Evolutionary conservation across 2,888 invertebrate species (phyloP).

Genomic region (Pollenia angustigena): DNA sequence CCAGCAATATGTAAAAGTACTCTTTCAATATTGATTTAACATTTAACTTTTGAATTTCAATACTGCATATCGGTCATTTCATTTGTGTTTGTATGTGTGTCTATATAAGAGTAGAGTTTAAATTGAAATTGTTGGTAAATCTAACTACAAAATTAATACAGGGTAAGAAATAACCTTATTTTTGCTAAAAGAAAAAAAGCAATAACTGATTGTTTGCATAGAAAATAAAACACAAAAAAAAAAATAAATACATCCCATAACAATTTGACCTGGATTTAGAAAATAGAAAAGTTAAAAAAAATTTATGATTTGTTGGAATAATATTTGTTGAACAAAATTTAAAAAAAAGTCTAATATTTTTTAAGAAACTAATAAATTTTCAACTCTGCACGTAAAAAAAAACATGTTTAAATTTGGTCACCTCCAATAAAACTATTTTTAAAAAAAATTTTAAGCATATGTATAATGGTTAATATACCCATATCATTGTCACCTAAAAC

Average conservation of each 20-base stretch:
- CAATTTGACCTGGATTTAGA: conserved; percentile 27
- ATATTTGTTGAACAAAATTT: no score
- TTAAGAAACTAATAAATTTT: no score
- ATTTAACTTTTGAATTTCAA: conserved; percentile 46
- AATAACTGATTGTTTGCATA: conserved; percentile 20
- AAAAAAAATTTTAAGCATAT: no score
- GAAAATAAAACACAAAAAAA: neutral
- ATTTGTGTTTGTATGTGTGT: no score
- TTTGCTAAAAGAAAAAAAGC: conserved; percentile 1
- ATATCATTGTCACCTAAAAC: no score
- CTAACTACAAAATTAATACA: neutral
- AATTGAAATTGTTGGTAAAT: neutral
- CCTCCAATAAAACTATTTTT: no score
- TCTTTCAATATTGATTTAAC: conserved; percentile 44
- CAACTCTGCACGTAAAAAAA: no score
- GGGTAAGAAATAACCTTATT: conserved; percentile 10
- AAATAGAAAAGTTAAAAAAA: neutral
- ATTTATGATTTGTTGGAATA: no score
- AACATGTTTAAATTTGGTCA: no score
- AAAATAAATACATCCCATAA: neutral
- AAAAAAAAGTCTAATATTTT: no score
- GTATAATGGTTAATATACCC: no score
- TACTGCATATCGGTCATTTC: conserved; percentile 23
- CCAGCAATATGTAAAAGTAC: conserved; percentile 16
- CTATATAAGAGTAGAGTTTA: no score